Percentiles rank a stretch among this genome's conserved stretches.
phyloP scores from a whole-genome alignment of 2,797 vertebrate species.

The Argyrosomus regius region DNA sequence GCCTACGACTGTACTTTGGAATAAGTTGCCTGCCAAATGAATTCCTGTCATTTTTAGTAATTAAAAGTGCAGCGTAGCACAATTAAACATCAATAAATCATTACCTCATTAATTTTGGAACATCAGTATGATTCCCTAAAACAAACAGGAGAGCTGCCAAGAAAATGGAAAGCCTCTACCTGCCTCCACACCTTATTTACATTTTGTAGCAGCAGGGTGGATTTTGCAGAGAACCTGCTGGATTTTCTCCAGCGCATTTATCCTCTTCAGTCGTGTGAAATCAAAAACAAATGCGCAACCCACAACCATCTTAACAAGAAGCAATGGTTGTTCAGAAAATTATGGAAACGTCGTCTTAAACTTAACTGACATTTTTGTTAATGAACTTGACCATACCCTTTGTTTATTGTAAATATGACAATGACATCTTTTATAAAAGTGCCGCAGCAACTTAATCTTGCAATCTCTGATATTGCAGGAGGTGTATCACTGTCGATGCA shows the following conservation, averaged over 20 bases:
- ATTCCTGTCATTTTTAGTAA: conserved; percentile 50
- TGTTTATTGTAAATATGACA: background rate
- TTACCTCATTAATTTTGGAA: conserved; percentile 49
- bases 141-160: conserved; percentile 47
- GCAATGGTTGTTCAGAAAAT: background rate
- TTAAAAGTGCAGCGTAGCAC: conserved; percentile 44
- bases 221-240: conserved; percentile 43
- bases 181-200: conserved; percentile 45
- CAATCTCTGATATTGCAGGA: background rate
- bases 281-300: conserved; percentile 42
- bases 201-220: conserved; percentile 49
- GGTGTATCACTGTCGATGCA: background rate
- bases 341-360: background rate
- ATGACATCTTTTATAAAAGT: background rate
- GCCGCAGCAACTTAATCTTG: background rate
- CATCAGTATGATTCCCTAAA: conserved; percentile 46
- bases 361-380: background rate
- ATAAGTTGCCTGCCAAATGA: conserved; percentile 29
- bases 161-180: conserved; percentile 37
- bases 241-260: conserved; percentile 31
- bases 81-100: conserved; percentile 60
- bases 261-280: conserved; percentile 38
- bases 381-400: background rate
- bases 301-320: background rate
- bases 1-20: background rate